Evolutionary conservation across 1,140 invertebrate species (phyloP), one percentile per base, ranked within the genome.

Genomic region (Galendromus occidentalis): DNA sequence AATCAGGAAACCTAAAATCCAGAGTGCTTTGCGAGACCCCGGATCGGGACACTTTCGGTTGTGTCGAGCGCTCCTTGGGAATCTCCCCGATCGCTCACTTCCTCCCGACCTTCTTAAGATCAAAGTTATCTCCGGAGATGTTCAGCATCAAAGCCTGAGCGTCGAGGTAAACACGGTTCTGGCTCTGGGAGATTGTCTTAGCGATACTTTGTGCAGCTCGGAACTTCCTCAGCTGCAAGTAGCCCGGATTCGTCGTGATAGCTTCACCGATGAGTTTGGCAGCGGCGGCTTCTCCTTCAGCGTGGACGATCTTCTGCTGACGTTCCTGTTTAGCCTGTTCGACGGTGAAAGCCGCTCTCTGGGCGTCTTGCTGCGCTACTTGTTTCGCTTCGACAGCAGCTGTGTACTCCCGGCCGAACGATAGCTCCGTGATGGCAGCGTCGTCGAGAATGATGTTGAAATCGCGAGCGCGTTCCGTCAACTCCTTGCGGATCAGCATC

Each of bases 261-360:
- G 93, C 51, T 2, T 59, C 51, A 20, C 51, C 51, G 22, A 87
- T 86, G 88, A 92, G 89, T 82, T 88, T 87, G 1, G 95, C 96
- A 72, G 95, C 90, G 81, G 96, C 87, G 28, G 96, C 93, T 85
- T 99, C 96, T 82, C 96, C 96, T 79, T 98, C 94, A 69, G 96
- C 95, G 76, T 98, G 94, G 1, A 99, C 92, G 79, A 99, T 96
- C 75, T 98, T 99, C 77, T 99, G 95, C 76, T 98, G 96, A 73
- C 85, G 84, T 75, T 98, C 94, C 75, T 98, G 94, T 72, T 88
- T 93, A 14, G 96, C 96, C 73, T 88, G 84, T 80, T 99, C 95
- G 0, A 99, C 96, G 28, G 93, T 85, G 76, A 98, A 99, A 66
- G 92, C 91, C 44, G 96, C 96, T 71, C 96, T 78, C 77, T 99